Evolutionary conservation across 1,140 invertebrate species (phyloP), one percentile per base, ranked within the genome.

Genomic region (Epicauta chinensis): DNA sequence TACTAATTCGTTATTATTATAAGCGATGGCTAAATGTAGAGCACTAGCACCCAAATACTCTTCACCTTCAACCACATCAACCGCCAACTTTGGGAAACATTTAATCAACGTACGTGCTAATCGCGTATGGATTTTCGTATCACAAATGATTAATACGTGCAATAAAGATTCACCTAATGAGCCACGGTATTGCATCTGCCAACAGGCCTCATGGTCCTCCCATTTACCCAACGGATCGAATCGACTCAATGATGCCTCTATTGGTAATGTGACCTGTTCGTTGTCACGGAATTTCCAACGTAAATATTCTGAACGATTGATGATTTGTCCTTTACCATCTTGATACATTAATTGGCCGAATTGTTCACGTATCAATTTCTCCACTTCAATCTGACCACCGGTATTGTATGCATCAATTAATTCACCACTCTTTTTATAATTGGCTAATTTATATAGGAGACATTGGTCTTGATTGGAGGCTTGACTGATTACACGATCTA

Each of bases 11-110:
- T 97, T 92, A 71, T 98, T 97, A 63, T 83, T 87, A 66, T 97
- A 95, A 0, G 97, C 94, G 57, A 98, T 97, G 0, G 94, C 93
- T 38, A 99, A 76, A 71, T 99, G 97, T 14, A 99, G 74, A 4
- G 91, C 88, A 72, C 92, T 94, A 6, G 95, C 93, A 0, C 92
- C 94, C 65, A 93, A 80, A 77, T 98, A 98, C 75, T 98, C 95
- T 69, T 97, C 91, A 1, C 93, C 95, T 76, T 98, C 93, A 42
- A 98, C 95, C 10, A 97, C 86, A 72, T 98, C 96, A 32, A 94
- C 74, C 0, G 92, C 89, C 35, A 97, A 70, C 63, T 88, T 89
- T 0, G 95, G 94, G 68, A 93, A 99, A 62, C 89, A 86, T 67
- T 92, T 89, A 0, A 98, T 75, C 15, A 99, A 70, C 3, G 91